Base-by-base conservation (phyloP, 2,113 vertebrate genomes). In the Dryoscopus gambensis region DNA sequence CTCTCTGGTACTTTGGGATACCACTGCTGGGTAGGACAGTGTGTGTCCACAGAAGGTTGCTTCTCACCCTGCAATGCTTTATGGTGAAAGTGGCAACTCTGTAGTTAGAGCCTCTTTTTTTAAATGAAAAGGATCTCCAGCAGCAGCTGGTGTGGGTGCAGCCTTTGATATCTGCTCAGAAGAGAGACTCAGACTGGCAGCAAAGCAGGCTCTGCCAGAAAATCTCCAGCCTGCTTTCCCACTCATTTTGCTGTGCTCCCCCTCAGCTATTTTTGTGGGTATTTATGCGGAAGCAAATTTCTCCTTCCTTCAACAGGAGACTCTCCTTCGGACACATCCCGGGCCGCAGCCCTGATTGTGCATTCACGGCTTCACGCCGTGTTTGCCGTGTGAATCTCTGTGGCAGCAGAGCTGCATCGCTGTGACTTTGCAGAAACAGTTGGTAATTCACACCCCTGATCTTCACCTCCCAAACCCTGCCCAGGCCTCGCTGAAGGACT, bases 291-390 rank as follows among this genome's bases (percentile, higher is more conserved):
- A 67, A 75, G 16, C 8, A 28, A 39, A 33, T 60, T 86, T 74
- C 65, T 87, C 35, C 49, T 80, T 86, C 53, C 76, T 39, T 37
- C 87, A 56, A 7, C 25, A 57, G 55, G 30, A 75, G 35, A 15
- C 44, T 30, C 46, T 85, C 65, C 78, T 21, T 39, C 0, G 6
- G 74, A 49, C 53, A 19, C 60, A 11, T 6, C 37, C 65, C 6
- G 20, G 70, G 69, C 64, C 53, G 47, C 13, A 59, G 87, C 47
- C 69, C 74, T 62, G 67, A 5, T 8, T 57, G 50, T 65, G 64
- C 52, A 42, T 44, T 91, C 84, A 1, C 2, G 37, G 77, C 50
- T 25, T 63, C 63, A 47, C 0, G 0, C 40, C 0, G 3, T 10
- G 69, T n/a, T 35, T 65, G 63, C 79, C 7, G 0, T 9, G 55